Conservation (phyloP, 2,797 vertebrate genomes). For the Pipistrellus pygmaeus region DNA sequence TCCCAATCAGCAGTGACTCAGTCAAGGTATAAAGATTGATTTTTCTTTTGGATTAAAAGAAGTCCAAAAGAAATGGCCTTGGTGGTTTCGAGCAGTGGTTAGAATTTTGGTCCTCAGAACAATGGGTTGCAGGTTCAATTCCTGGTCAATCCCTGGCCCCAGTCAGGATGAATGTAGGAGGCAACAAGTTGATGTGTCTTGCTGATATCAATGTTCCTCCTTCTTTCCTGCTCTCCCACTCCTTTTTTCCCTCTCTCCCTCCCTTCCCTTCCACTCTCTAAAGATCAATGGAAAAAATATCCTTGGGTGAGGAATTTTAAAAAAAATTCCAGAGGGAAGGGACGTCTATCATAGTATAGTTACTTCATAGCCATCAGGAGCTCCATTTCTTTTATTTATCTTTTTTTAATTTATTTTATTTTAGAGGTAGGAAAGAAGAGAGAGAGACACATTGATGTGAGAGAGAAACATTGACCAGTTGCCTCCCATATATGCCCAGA, state of each 20-base stretch:
- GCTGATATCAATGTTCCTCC: too few relatives aligned
- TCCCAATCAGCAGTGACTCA: neutral
- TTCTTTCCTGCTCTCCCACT: too few relatives aligned
- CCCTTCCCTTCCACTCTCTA: too few relatives aligned
- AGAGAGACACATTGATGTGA: neutral
- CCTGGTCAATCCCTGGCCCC: too few relatives aligned
- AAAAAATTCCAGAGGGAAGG: neutral
- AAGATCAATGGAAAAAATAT: too few relatives aligned
- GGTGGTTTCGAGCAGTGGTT: too few relatives aligned
- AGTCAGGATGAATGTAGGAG: too few relatives aligned
- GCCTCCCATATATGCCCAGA: neutral
- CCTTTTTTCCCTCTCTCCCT: too few relatives aligned
- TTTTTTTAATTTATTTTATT: neutral
- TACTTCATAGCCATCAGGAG: neutral
- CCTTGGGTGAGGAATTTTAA: too few relatives aligned
- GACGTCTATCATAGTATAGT: neutral
- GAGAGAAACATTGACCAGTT: neutral
- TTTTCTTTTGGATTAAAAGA: conserved; percentile 49
- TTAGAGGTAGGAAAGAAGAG: neutral
- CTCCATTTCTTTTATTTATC: neutral
- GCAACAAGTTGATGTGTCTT: too few relatives aligned
- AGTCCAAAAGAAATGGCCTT: neutral
- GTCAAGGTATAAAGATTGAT: neutral
- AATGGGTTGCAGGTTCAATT: too few relatives aligned
- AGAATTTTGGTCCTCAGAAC: too few relatives aligned